Evolutionary conservation across 23 tunicate genomes (phyloP).

Genomic region (Halocynthia roretzi): DNA sequence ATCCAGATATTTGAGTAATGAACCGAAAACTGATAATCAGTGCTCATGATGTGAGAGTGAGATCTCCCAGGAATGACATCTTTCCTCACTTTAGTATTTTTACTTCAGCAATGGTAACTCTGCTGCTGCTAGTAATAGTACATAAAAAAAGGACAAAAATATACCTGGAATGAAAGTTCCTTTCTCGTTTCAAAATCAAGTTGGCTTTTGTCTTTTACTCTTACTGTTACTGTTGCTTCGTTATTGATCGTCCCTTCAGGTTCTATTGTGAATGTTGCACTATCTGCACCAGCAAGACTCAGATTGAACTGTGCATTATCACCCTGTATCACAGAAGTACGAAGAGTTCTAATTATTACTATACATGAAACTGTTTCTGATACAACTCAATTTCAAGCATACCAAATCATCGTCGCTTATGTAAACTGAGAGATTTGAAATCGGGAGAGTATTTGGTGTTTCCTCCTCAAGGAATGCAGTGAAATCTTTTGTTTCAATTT

Average conservation of each 20-base stretch:
- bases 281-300: neutral
- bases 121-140: too few relatives aligned
- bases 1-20: too few relatives aligned
- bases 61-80: too few relatives aligned
- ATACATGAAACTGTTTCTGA: neutral
- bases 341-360: neutral
- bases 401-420: slow-evolving; percentile 50
- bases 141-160: neutral
- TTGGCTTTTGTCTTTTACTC: slow-evolving; percentile 21
- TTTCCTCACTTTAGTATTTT: too few relatives aligned
- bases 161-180: slow-evolving; percentile 21
- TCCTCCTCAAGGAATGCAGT: slow-evolving; percentile 26
- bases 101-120: too few relatives aligned
- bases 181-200: slow-evolving; percentile 40
- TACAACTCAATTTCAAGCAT: neutral
- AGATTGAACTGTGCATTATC: slow-evolving; percentile 23
- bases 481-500: neutral
- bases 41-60: too few relatives aligned
- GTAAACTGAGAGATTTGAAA: slow-evolving; percentile 29
- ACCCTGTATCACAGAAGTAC: slow-evolving; percentile 3
- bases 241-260: slow-evolving; percentile 14
- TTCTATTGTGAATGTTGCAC: slow-evolving; percentile 18
- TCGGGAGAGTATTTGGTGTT: slow-evolving; percentile 24
- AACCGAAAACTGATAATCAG: too few relatives aligned
- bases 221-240: slow-evolving; percentile 28